Base-by-base conservation (phyloP, 2,797 vertebrate species). In the Anableps anableps region DNA sequence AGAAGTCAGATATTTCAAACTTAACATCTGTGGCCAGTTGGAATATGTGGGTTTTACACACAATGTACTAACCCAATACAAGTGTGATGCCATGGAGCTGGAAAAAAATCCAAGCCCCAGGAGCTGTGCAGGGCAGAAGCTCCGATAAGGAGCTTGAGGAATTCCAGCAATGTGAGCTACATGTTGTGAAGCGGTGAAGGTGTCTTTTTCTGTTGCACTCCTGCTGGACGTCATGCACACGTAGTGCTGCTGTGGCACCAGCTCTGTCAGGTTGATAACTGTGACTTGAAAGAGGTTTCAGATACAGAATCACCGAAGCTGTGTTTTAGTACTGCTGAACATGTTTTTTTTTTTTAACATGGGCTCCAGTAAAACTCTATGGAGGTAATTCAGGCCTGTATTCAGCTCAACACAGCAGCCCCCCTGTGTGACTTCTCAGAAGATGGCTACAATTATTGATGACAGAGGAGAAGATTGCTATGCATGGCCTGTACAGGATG, bases 381-480 rank as follows among this genome's bases (percentile, higher is more conserved):
- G 76, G 76, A 47, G 50, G 84, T 80, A 84, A 83, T 81, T 87
- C 79, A 77, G 80, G 76, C 85, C 73, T 21, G 85, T 80, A 88
- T 92, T 88, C 91, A 87, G 86, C 84, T 80, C 86, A 48, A 38
- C 89, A 83, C 88, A 60, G 55, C 80, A 60, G 77, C 73, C 84
- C 73, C 84, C 38, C 88, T 55, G 80, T 86, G 92, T 78, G 90
- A 87, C 89, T 90, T 85, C 88, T 91, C 90, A 75, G 89, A 89
- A 84, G 89, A 88, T 81, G 74, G 84, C 90, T 90, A 88, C 93
- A 91, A 91, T 93, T 94, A 92, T 94, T 93, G 92, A 93, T 94
- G 93, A 93, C 91, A 91, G 92, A 91, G 90, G 88, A 90, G 87
- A 86, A 90, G 91, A 94, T 94, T 95, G 92, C 92, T 95, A 94